phyloP scores from a whole-genome alignment of 2,888 invertebrate genomes.

The Tanytarsus gracilentus region DNA sequence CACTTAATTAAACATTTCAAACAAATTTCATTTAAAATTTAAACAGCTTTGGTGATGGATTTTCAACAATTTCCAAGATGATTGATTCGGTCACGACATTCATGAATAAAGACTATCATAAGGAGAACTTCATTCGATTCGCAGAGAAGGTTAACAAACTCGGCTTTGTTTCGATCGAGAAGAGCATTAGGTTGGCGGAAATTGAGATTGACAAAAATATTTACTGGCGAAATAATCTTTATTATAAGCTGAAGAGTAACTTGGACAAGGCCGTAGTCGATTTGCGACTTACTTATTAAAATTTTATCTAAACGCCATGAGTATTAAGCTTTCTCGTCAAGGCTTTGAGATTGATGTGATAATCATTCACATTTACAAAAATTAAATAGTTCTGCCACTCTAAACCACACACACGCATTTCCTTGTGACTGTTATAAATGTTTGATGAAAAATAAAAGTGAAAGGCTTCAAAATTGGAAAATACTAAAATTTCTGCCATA shows the following conservation, averaged over 20 bases:
- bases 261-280: slow-evolving; percentile 13
- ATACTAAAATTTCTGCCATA: too few species aligned
- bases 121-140: slow-evolving; percentile 39
- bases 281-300: slow-evolving; percentile 12
- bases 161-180: slow-evolving; percentile 38
- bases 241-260: neutral
- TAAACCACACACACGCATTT: too few species aligned
- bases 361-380: too few species aligned
- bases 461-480: too few species aligned
- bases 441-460: too few species aligned
- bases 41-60: slow-evolving; percentile 49
- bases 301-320: too few species aligned
- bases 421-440: too few species aligned
- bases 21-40: too few species aligned
- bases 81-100: slow-evolving; percentile 46
- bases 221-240: slow-evolving; percentile 36
- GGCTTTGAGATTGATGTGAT: too few species aligned
- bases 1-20: neutral
- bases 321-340: too few species aligned
- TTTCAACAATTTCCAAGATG: slow-evolving; percentile 48
- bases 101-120: slow-evolving; percentile 47
- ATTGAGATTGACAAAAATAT: slow-evolving; percentile 43
- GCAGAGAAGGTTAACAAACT: slow-evolving; percentile 37
- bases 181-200: slow-evolving; percentile 40
- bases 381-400: too few species aligned